Conservation (phyloP, 2,113 vertebrate species). For the Collichthys lucidus region DNA sequence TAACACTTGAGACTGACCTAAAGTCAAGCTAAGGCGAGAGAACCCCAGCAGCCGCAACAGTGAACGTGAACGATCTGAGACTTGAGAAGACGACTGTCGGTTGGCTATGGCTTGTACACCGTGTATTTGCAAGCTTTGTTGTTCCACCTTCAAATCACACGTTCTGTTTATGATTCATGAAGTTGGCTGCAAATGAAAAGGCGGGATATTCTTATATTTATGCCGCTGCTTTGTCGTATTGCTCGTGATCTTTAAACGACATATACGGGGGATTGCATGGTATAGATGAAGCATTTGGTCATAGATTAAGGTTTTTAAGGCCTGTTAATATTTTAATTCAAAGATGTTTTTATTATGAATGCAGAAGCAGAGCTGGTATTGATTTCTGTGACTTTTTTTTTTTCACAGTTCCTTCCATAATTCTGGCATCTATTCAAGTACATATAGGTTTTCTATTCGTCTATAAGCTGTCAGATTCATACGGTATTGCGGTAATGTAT, state of each 20-base stretch:
- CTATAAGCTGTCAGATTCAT: slow-evolving; percentile 8
- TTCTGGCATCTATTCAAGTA: slow-evolving; percentile 9
- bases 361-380: not conserved
- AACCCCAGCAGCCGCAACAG: slow-evolving; percentile 22
- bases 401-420: not conserved
- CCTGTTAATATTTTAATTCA: not conserved
- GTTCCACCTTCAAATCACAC: not conserved
- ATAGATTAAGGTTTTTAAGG: not conserved
- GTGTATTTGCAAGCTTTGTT: slow-evolving; percentile 10
- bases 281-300: not conserved
- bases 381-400: not conserved
- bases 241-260: not conserved
- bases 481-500: slow-evolving; percentile 10
- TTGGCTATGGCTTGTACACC: not conserved
- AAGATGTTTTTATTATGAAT: not conserved
- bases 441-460: not conserved
- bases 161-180: slow-evolving; percentile 46
- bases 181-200: slow-evolving; percentile 21
- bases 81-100: not conserved
- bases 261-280: not conserved
- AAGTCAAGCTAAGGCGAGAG: slow-evolving; percentile 30
- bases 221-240: not conserved
- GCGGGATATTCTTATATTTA: slow-evolving; percentile 19
- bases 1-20: slow-evolving; percentile 39
- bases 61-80: not conserved